A percentile compares a stretch with the other conserved stretches of the same genome.
These are phyloP conservation scores for Ptilodon capucinus DNA, from an alignment of 2,888 invertebrate species.

Conservation along the genomic window DNA sequence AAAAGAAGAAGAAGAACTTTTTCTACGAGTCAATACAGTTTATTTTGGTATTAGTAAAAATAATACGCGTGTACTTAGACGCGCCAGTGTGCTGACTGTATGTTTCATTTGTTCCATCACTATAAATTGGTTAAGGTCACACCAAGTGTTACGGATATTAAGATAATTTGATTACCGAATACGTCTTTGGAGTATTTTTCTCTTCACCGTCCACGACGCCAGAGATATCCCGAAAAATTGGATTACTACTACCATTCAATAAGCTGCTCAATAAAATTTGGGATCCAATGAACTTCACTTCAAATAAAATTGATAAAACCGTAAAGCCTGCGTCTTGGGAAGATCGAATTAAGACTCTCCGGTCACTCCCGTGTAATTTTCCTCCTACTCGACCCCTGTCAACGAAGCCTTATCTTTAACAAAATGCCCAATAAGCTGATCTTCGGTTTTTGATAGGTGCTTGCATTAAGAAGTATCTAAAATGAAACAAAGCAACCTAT, in stretches of 20 bases:
- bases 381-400: slow-evolving; percentile 68
- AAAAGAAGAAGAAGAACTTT: too few relatives aligned
- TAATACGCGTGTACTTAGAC: too few relatives aligned
- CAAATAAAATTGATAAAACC: slow-evolving; percentile 26
- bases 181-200: not conserved
- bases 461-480: too few relatives aligned
- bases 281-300: slow-evolving; percentile 16
- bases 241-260: not conserved
- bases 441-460: slow-evolving; percentile 43
- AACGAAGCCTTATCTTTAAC: slow-evolving; percentile 61
- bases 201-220: not conserved
- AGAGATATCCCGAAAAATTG: not conserved
- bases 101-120: too few relatives aligned
- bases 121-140: too few relatives aligned
- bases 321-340: slow-evolving; percentile 30
- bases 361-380: slow-evolving; percentile 67
- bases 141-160: too few relatives aligned
- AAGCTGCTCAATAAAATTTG: slow-evolving; percentile 2
- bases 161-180: too few relatives aligned
- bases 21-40: too few relatives aligned
- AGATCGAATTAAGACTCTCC: slow-evolving; percentile 61
- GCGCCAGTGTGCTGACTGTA: too few relatives aligned
- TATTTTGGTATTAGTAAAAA: too few relatives aligned
- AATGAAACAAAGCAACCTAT: too few relatives aligned
- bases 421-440: slow-evolving; percentile 55